Conservation (phyloP, 2,113 vertebrate genomes). For the Melanerpes formicivorus region DNA sequence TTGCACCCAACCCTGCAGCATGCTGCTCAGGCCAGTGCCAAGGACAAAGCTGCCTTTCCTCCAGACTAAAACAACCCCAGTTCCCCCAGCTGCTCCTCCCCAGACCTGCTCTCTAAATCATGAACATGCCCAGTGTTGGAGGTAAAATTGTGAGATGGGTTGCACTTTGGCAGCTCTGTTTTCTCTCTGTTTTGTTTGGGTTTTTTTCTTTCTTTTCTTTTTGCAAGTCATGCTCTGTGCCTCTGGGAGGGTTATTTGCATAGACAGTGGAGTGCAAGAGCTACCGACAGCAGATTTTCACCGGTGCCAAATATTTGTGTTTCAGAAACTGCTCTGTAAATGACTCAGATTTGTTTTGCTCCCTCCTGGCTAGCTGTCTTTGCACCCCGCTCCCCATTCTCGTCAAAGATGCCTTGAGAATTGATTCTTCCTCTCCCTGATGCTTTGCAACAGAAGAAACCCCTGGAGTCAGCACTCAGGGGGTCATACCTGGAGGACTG, state of each 20-base stretch:
- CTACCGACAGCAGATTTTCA: constrained; percentile 11
- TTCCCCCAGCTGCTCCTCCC: no score
- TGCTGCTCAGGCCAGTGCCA: accelerated
- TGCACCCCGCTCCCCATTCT: background rate
- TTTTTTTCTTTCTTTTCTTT: background rate
- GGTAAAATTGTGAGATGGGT: background rate
- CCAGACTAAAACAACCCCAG: no score
- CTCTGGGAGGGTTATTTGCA: background rate
- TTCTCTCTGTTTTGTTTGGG: background rate
- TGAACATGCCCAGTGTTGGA: accelerated
- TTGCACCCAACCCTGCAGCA: background rate
- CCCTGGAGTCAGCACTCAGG: no score
- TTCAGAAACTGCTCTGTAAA: constrained; percentile 22
- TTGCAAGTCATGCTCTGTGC: background rate
- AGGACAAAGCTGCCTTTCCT: background rate
- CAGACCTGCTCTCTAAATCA: background rate
- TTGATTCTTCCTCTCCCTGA: background rate
- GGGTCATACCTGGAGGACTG: no score
- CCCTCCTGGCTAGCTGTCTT: background rate
- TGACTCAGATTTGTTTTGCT: background rate
- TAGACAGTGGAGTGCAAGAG: background rate
- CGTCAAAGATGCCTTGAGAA: background rate
- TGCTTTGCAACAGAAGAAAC: background rate
- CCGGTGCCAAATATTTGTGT: background rate
- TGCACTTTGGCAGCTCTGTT: background rate